These are phyloP conservation scores for Eublepharis macularius DNA, from an alignment of 2,113 vertebrate genomes.

Conservation along the genomic window DNA sequence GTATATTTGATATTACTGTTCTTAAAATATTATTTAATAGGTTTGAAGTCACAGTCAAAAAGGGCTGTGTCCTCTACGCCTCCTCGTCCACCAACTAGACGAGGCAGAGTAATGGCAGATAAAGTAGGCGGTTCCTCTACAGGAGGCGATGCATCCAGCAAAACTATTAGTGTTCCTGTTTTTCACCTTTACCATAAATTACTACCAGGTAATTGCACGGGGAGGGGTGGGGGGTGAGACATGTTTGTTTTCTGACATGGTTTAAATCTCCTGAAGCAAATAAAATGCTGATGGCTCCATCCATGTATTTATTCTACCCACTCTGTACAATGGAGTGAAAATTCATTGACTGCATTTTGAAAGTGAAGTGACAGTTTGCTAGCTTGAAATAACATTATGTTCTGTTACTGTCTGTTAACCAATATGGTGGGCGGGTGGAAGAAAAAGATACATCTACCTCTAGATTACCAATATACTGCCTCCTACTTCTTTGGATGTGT, in stretches of 20 bases:
- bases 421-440: too few relatives aligned
- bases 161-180: conserved; percentile 96
- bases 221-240: neutral
- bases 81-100: conserved; percentile 92
- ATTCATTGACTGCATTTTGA: neutral
- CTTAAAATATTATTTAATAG: conserved; percentile 65
- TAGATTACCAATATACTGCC: neutral
- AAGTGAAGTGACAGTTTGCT: neutral
- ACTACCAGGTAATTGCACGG: conserved; percentile 78
- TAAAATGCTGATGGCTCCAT: neutral
- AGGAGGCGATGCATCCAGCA: conserved; percentile 87
- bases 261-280: neutral
- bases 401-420: neutral
- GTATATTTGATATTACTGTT: neutral
- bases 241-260: neutral
- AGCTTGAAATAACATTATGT: neutral
- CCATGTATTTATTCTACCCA: neutral
- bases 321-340: neutral
- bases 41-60: conserved; percentile 97
- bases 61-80: conserved; percentile 91
- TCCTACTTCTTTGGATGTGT: neutral
- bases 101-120: conserved; percentile 92
- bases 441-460: neutral
- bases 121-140: conserved; percentile 87
- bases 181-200: conserved; percentile 98